Base-by-base conservation (phyloP, 2,113 vertebrate species). In the Verasper variegatus region DNA sequence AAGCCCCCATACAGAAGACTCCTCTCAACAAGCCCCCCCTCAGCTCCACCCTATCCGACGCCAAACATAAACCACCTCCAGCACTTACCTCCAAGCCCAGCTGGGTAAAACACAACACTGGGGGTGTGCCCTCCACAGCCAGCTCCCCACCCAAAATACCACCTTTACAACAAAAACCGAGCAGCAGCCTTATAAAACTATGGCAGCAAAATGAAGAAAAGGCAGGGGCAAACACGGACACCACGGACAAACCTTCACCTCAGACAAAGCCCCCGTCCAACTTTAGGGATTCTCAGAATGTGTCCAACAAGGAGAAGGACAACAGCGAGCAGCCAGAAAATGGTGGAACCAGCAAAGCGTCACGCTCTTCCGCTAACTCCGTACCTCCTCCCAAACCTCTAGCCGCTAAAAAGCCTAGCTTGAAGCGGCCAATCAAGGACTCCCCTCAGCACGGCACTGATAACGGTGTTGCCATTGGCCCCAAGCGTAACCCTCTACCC, bases 401-500 rank as follows among this genome's bases (percentile, higher is more conserved):
- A 0, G 0, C 14, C 81, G 87, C 4, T 74, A 40, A 5, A 78
- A 95, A 91, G 83, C 83, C 64, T 18, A 76, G 15, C 52, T 47
- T 93, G 4, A 73, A 7, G 37, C 93, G 70, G 72, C 80, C 63
- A 1, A 8, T 76, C 0, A 90, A 76, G 47, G 6, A 18, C 26
- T 71, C 69, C 68, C 52, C 71, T 14, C 86, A 65, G 26, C 84
- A 74, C 55, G 83, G 75, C 7, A 85, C 84, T 1, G 67, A 21
- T n/a, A 76, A 64, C 0, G 45, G 23, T 2, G 78, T 86, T 18
- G 82, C 45, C 23, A 23, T 92, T 3, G 68, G 60, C 0, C 95
- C 95, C 0, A 96, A 86, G 68, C 70, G 58, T 21, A 97, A 95
- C 49, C 55, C 88, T 0, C 84, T 98, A 45, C 94, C 95, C 15